Evolutionary conservation across 2,113 vertebrate genomes (phyloP).

Genomic region (Lathamus discolor): DNA sequence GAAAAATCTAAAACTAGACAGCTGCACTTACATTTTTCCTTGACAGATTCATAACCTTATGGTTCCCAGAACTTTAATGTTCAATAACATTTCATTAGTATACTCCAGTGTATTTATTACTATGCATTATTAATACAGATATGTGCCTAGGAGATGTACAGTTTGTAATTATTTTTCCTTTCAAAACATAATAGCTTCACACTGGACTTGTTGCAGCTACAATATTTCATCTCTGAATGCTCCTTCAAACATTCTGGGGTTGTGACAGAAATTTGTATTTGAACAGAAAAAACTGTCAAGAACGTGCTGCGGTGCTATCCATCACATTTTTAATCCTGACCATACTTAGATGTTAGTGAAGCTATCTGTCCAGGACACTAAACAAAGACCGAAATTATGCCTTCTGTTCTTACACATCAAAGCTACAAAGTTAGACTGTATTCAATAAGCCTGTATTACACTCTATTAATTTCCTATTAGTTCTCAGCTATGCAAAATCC

Average conservation of each 20-base stretch:
- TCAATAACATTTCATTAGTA: conserved; percentile 76
- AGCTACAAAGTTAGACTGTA: conserved; percentile 54
- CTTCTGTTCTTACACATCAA: conserved; percentile 76
- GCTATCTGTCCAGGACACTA: conserved; percentile 74
- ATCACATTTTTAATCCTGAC: conserved; percentile 80
- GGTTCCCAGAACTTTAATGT: conserved; percentile 57
- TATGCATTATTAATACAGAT: conserved; percentile 78
- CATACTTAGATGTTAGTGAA: conserved; percentile 70
- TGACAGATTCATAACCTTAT: conserved; percentile 58
- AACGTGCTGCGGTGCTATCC: conserved; percentile 67
- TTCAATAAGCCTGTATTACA: conserved; percentile 75
- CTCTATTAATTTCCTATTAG: conserved; percentile 81
- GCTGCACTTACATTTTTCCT: conserved; percentile 43
- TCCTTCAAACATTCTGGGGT: conserved; percentile 70
- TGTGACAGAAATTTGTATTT: conserved; percentile 84
- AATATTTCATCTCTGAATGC: conserved; percentile 79
- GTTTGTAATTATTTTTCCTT: conserved; percentile 79
- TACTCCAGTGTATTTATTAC: conserved; percentile 69
- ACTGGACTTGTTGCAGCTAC: conserved; percentile 65
- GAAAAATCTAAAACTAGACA: conserved; percentile 28
- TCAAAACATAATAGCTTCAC: conserved; percentile 76
- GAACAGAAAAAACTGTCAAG: conserved; percentile 83
- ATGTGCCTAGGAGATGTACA: conserved; percentile 67
- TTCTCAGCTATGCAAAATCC: conserved; percentile 68
- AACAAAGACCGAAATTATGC: conserved; percentile 80